Base-by-base conservation (phyloP, 2,888 invertebrate species). In the Thymelicus acteon region DNA sequence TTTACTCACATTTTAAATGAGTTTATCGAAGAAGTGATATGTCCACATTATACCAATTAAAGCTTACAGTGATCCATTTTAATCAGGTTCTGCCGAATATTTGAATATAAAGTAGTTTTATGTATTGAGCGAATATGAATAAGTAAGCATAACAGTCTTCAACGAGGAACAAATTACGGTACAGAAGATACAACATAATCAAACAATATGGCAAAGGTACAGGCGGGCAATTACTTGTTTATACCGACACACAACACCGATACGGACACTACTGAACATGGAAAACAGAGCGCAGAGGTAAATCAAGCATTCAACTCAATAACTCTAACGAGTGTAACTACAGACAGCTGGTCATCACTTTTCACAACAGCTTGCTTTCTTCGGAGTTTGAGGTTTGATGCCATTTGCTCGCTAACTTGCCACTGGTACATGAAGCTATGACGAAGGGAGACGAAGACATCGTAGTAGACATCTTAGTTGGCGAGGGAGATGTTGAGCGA, bases 401-500 rank as follows among this genome's bases (percentile, higher is more conserved):
- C 24, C 24, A 24, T 10, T 54, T 12, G 3, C 24, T 54, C 24
- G 54, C 1, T 24, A 44, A 49, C 62, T 44, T 57, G 61, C 64
- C 70, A 57, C 74, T 61, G 68, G 71, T 65, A 67, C 67, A 57
- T 47, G 62, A 44, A 44, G 8, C 12, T 31, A 31, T 5, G 52
- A 49, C n/a, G 54, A 62, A 19, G 67, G 31, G 39, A 48, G 57
- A 39, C 44, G 60, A 39, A 40, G 5, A 12, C 10, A 12, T 44
- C 2, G 1, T 19, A 6, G 24, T 24, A 0, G 12, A 54, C 3
- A 15, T 76, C 76, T 86, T 86, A 95, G 84, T 94, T 94, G 88
- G 95, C 95, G 89, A 96, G 95, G 86, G 95, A 95, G 80, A 96
- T 95, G 94, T 96, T 96, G 93, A 96, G 95, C 89, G 96, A 96